Evolutionary conservation across 2,888 invertebrate species (phyloP).

Genomic region (Oeneis ivallda): DNA sequence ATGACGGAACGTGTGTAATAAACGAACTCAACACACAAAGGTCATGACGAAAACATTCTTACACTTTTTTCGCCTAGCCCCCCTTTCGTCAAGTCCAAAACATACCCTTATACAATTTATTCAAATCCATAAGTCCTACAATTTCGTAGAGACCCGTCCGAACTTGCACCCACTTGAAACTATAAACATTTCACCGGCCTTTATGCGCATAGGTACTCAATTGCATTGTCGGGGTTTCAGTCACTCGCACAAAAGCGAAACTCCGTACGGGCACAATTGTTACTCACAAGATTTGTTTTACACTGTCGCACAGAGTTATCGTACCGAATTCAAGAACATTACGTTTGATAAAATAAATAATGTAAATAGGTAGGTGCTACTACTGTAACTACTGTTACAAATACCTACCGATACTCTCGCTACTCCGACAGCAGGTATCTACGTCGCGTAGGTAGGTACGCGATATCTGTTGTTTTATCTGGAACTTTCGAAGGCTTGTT

Average conservation of each 20-base stretch:
- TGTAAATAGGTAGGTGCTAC: no score
- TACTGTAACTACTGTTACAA: no score
- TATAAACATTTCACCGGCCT: constrained; percentile 21
- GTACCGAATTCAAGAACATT: constrained; percentile 3
- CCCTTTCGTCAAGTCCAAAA: no score
- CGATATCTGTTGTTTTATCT: no score
- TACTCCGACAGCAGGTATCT: no score
- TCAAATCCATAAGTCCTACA: background rate
- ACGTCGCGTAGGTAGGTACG: no score
- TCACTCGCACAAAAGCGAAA: constrained; percentile 23
- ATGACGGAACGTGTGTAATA: no score
- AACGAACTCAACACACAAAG: no score
- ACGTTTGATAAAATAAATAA: constrained; percentile 8
- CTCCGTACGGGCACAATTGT: constrained; percentile 23
- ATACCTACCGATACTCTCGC: no score
- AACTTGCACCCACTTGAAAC: constrained; percentile 11
- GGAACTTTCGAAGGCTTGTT: no score
- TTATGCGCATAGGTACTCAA: constrained; percentile 21
- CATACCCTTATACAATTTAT: background rate
- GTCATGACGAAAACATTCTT: no score
- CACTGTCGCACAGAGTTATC: constrained; percentile 19
- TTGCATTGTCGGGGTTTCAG: constrained; percentile 21
- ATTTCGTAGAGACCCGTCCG: background rate
- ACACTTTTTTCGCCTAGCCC: no score
- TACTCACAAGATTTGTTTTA: constrained; percentile 27